Percentiles rank a stretch among this genome's conserved stretches.
Evolutionary conservation across 2,888 invertebrate genomes (phyloP).

Genomic region (Penaeus monodon): DNA sequence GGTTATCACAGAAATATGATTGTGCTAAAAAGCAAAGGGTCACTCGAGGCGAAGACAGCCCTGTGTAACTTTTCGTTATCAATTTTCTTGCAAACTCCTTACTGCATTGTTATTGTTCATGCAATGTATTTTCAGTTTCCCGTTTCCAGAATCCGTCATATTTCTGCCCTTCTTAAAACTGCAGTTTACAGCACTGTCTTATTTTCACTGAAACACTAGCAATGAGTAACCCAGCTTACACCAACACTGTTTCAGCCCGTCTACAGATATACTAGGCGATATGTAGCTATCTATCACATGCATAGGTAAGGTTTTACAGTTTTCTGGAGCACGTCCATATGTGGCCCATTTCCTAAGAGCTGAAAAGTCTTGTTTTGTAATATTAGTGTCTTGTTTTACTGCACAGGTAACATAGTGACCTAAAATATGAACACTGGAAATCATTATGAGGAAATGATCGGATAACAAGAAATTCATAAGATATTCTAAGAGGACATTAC

Average conservation of each 20-base stretch:
- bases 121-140: not conserved
- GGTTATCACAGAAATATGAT: slow-evolving; percentile 66
- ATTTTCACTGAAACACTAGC: slow-evolving; percentile 7
- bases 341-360: slow-evolving; percentile 42
- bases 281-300: slow-evolving; percentile 63
- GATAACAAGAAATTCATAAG: slow-evolving; percentile 43
- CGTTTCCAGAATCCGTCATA: slow-evolving; percentile 12
- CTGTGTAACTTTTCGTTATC: slow-evolving; percentile 44
- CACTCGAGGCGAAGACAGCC: slow-evolving; percentile 58
- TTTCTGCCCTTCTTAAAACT: slow-evolving; percentile 8
- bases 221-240: slow-evolving; percentile 38
- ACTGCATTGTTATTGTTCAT: slow-evolving; percentile 20
- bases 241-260: slow-evolving; percentile 53
- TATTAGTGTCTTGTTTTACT: slow-evolving; percentile 38
- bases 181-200: slow-evolving; percentile 15
- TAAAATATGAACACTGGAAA: slow-evolving; percentile 47
- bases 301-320: slow-evolving; percentile 55
- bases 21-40: slow-evolving; percentile 65
- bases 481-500: slow-evolving; percentile 45
- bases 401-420: slow-evolving; percentile 53
- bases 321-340: slow-evolving; percentile 49
- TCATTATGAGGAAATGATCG: slow-evolving; percentile 46
- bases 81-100: slow-evolving; percentile 11
- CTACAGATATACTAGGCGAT: slow-evolving; percentile 62
- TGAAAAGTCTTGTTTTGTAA: slow-evolving; percentile 27